A percentile compares a stretch with the other conserved stretches of the same genome.
Evolutionary conservation across 2,888 invertebrate genomes (phyloP).

Genomic region (Rhimphoctona megacephalus): DNA sequence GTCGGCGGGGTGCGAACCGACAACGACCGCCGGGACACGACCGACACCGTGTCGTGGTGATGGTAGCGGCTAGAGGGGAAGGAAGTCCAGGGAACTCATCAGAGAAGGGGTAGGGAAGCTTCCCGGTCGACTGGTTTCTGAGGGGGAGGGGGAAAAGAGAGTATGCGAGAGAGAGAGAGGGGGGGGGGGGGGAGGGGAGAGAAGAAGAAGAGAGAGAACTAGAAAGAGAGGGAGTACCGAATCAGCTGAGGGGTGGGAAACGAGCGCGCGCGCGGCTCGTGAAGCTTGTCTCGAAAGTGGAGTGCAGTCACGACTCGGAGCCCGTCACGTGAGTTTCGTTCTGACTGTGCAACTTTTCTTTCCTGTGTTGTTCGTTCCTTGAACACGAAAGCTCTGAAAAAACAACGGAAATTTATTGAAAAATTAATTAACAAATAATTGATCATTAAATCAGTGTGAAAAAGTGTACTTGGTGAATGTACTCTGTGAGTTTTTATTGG

Average conservation of each 20-base stretch:
- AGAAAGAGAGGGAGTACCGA: slow-evolving; percentile 32
- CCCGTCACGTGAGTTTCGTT: slow-evolving; percentile 74
- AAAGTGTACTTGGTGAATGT: slow-evolving; percentile 19
- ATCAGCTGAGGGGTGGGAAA: slow-evolving; percentile 71
- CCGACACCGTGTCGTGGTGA: slow-evolving; percentile 78
- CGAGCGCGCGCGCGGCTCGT: slow-evolving; percentile 67
- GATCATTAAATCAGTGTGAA: slow-evolving; percentile 37
- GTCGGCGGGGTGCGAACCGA: slow-evolving; percentile 81
- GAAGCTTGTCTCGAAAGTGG: slow-evolving; percentile 67
- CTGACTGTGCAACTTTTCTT: slow-evolving; percentile 45
- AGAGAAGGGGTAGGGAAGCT: slow-evolving; percentile 55
- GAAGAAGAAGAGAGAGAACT: neutral
- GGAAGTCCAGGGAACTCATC: slow-evolving; percentile 68
- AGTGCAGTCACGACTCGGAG: slow-evolving; percentile 79
- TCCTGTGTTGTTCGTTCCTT: slow-evolving; percentile 14
- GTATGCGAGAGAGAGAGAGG: slow-evolving; percentile 29
- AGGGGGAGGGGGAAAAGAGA: slow-evolving; percentile 34
- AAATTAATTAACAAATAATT: neutral
- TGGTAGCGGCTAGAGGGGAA: slow-evolving; percentile 68
- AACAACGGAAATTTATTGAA: neutral
- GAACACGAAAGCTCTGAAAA: neutral
- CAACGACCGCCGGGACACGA: slow-evolving; percentile 79
- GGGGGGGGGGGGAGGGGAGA: neutral
- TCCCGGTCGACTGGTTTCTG: slow-evolving; percentile 73
- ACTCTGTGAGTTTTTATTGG: slow-evolving; percentile 18